Evolutionary conservation across 1,140 invertebrate genomes (phyloP).

Genomic region (Aphis craccivora): DNA sequence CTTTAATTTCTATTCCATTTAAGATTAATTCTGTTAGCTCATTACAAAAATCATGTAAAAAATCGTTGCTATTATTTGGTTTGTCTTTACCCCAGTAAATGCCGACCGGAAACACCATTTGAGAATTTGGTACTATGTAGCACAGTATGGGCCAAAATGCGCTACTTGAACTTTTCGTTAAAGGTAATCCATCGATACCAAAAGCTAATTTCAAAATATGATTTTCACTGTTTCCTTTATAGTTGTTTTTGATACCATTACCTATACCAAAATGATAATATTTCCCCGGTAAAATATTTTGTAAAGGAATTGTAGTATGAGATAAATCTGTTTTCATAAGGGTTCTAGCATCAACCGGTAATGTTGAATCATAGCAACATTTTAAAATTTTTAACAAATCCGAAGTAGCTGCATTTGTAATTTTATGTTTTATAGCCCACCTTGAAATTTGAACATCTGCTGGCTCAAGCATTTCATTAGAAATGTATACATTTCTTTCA

Average conservation of each 20-base stretch:
- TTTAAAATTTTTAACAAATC: not conserved
- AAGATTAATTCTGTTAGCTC: not conserved
- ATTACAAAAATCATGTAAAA: not conserved
- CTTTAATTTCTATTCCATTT: not conserved
- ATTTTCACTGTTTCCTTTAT: too few species aligned
- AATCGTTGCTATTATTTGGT: not conserved
- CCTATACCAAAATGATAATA: too few species aligned
- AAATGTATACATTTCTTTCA: too few species aligned
- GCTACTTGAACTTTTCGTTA: too few species aligned
- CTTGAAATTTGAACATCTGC: not conserved
- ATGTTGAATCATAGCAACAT: not conserved
- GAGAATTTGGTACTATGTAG: not conserved
- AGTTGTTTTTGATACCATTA: too few species aligned
- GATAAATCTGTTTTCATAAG: not conserved
- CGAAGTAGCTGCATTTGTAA: not conserved
- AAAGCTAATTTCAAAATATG: too few species aligned
- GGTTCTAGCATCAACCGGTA: not conserved
- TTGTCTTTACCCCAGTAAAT: not conserved
- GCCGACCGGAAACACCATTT: conserved; percentile 24
- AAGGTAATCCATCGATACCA: too few species aligned
- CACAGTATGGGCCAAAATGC: conserved; percentile 20
- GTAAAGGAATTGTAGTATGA: not conserved
- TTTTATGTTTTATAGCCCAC: not conserved
- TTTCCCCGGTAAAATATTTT: not conserved
- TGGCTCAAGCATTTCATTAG: too few species aligned